A percentile compares a stretch with the other conserved stretches of the same genome.
phyloP scores from a whole-genome alignment of 2,797 vertebrate genomes.

The Hephaestus fuliginosus region DNA sequence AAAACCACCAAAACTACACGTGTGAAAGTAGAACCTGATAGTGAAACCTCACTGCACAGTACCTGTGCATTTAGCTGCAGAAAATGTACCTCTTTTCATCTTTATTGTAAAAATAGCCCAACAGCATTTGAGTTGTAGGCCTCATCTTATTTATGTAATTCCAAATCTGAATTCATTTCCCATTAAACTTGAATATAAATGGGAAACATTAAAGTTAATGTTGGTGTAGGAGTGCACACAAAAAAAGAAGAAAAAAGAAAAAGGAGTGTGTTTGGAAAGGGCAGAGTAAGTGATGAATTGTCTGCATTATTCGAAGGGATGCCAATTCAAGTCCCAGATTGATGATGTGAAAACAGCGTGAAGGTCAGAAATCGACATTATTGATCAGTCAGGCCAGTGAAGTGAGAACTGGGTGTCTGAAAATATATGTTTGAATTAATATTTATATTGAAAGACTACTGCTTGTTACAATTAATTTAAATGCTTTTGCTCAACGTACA shows the following conservation, averaged over 20 bases:
- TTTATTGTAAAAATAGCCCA: slow-evolving; percentile 18
- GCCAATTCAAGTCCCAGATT: slow-evolving; percentile 10
- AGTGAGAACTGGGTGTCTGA: background rate
- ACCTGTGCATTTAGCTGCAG: slow-evolving; percentile 20
- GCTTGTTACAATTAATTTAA: slow-evolving; percentile 45
- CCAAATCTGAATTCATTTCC: slow-evolving; percentile 7
- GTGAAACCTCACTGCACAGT: slow-evolving; percentile 11
- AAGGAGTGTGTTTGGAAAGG: slow-evolving; percentile 27
- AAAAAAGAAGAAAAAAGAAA: background rate
- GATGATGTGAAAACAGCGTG: slow-evolving; percentile 28
- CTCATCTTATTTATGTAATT: slow-evolving; percentile 4
- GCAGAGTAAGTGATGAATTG: slow-evolving; percentile 15
- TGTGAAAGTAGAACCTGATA: background rate
- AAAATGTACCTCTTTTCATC: slow-evolving; percentile 2
- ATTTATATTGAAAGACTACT: slow-evolving; percentile 42
- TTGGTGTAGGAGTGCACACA: background rate
- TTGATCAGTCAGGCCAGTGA: slow-evolving; percentile 38
- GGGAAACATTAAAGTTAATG: background rate
- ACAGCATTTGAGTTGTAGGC: slow-evolving; percentile 12
- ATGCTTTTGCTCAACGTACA: slow-evolving; percentile 6
- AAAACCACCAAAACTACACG: background rate
- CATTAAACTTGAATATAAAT: slow-evolving; percentile 19
- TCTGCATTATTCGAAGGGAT: background rate
- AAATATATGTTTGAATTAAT: slow-evolving; percentile 17
- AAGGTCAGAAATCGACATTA: slow-evolving; percentile 40